Evolutionary conservation across 2,797 vertebrate species (phyloP).

Genomic region (Numenius phaeopus): DNA sequence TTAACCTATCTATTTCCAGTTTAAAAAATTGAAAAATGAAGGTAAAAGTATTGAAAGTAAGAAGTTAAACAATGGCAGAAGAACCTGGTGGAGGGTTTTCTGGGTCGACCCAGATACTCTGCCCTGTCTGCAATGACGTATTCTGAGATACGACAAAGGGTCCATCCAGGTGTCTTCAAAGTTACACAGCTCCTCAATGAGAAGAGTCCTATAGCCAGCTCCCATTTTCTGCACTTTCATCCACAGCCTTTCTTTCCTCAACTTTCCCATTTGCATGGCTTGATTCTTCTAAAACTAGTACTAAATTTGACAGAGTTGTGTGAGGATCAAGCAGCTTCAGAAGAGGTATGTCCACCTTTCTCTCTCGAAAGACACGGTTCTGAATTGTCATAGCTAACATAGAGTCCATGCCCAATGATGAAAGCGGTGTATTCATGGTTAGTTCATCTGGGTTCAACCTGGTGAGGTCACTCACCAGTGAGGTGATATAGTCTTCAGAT

Average conservation of each 20-base stretch:
- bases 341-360: slow-evolving; percentile 83
- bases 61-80: neutral
- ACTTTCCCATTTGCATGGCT: neutral
- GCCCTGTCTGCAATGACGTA: neutral
- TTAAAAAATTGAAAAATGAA: neutral
- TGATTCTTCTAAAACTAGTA: slow-evolving; percentile 71
- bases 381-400: slow-evolving; percentile 90
- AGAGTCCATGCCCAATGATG: slow-evolving; percentile 86
- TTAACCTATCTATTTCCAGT: neutral
- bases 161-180: neutral
- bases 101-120: neutral
- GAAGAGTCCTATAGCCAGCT: neutral
- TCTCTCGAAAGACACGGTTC: slow-evolving; percentile 82
- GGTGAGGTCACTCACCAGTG: slow-evolving; percentile 76
- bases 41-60: neutral
- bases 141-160: neutral
- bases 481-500: slow-evolving; percentile 78
- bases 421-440: slow-evolving; percentile 76
- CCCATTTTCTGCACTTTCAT: neutral
- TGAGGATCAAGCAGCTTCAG: slow-evolving; percentile 86
- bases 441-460: slow-evolving; percentile 76
- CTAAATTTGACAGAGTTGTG: slow-evolving; percentile 79
- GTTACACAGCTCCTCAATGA: neutral
- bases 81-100: neutral
- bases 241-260: accelerated